phyloP scores from a whole-genome alignment of 2,888 invertebrate species.

The Melanostoma scalare region DNA sequence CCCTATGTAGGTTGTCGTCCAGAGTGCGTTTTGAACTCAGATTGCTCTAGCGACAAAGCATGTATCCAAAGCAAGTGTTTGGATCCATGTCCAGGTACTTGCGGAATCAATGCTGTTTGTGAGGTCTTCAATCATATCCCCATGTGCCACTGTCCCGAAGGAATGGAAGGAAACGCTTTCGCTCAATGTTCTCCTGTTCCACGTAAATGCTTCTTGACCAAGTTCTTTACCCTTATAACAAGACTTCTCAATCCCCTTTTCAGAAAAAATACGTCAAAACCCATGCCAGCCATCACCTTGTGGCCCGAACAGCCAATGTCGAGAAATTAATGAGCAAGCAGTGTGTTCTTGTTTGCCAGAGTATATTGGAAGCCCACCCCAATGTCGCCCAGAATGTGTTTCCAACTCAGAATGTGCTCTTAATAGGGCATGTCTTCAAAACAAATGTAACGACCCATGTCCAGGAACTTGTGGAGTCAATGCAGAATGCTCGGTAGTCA shows the following conservation, averaged over 20 bases:
- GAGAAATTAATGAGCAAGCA: constrained; percentile 85
- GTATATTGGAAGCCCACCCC: constrained; percentile 88
- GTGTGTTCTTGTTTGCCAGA: constrained; percentile 87
- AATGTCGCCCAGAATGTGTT: constrained; percentile 88
- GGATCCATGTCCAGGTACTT: constrained; percentile 88
- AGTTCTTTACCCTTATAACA: not conserved
- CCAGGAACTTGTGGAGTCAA: constrained; percentile 89
- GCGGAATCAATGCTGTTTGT: constrained; percentile 87
- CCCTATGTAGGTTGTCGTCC: constrained; percentile 87
- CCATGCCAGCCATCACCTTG: constrained; percentile 87
- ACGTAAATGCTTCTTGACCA: constrained; percentile 54
- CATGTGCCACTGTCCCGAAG: constrained; percentile 87
- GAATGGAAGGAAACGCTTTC: constrained; percentile 87
- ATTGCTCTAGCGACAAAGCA: constrained; percentile 86
- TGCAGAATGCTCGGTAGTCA: constrained; percentile 89
- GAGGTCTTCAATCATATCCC: constrained; percentile 88
- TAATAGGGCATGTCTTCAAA: constrained; percentile 87
- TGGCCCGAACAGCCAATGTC: constrained; percentile 88
- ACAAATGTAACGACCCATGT: constrained; percentile 89
- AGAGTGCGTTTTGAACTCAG: constrained; percentile 87
- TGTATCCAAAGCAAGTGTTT: constrained; percentile 87
- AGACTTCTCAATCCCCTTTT: constrained; percentile 45
- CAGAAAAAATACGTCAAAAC: constrained; percentile 80
- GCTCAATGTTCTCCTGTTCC: constrained; percentile 84
- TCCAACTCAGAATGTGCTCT: constrained; percentile 87